phyloP scores from a whole-genome alignment of 2,888 invertebrate species.

The Eumerus sabulonum region DNA sequence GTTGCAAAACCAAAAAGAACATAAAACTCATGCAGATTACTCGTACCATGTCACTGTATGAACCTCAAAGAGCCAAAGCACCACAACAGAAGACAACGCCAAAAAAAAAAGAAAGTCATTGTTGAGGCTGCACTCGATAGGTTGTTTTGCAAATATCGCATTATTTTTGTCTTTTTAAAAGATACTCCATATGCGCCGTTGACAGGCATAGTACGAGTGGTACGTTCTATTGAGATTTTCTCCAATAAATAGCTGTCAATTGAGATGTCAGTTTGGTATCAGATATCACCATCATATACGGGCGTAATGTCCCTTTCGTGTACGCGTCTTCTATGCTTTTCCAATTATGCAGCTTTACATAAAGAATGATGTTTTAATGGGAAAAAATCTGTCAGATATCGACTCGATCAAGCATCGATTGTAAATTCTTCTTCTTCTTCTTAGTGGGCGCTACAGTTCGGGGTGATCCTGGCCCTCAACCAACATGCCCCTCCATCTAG shows the following conservation, averaged over 20 bases:
- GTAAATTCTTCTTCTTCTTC: too few relatives aligned
- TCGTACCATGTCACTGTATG: conserved; percentile 4
- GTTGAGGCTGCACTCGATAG: conserved; percentile 40
- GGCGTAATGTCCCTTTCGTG: conserved; percentile 36
- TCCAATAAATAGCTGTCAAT: conserved; percentile 68
- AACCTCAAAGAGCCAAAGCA: not conserved
- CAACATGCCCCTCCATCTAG: too few relatives aligned
- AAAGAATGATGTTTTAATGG: not conserved
- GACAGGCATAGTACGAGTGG: conserved; percentile 43
- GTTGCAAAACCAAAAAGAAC: conserved; percentile 14
- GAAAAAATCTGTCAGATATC: conserved; percentile 9
- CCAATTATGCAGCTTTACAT: conserved; percentile 46
- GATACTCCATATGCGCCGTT: too few relatives aligned
- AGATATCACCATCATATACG: conserved; percentile 66
- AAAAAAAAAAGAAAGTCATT: conserved; percentile 18
- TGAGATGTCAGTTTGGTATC: conserved; percentile 61
- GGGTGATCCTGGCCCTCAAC: too few relatives aligned
- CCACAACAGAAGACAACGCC: conserved; percentile 5
- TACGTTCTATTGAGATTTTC: conserved; percentile 48
- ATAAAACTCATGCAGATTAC: not conserved
- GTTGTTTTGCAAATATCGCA: conserved; percentile 26
- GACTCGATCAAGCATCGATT: conserved; percentile 1
- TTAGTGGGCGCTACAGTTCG: too few relatives aligned
- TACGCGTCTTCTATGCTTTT: conserved; percentile 18
- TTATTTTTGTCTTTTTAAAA: conserved; percentile 37